Evolutionary conservation across 64 coral and sea anemone genomes (phyloP), one percentile per base, ranked within the genome.

Genomic region (Montipora foliosa): DNA sequence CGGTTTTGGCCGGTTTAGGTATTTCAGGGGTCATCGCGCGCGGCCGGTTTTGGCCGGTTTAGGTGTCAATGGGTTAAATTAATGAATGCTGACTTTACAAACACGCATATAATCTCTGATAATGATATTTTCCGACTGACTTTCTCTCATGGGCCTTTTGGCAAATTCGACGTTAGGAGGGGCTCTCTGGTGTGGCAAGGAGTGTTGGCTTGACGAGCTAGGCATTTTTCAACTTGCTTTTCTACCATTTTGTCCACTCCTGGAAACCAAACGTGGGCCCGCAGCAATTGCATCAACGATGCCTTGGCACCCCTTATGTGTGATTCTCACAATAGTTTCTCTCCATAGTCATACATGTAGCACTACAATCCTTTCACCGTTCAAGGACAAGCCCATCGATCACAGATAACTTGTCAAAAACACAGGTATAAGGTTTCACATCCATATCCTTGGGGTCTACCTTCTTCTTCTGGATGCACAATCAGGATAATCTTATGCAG

Each of bases 361-460:
- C 10, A 94, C 20, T 52, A 90, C 93, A 20, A 90, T 94, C 12
- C 74, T 75, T 16, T 84, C 83, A 79, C 93, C 87, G 21, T 37
- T 79, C n/a, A 19, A 94, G 53, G 5, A 94, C 29, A 7, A 79
- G 19, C 7, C 87, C 51, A 17, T 89, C 74, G 24, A 47, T 75
- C 53, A 89, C 16, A 8, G 55, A 5, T 22, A 89, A 2, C 57
- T 77, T 75, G n/a, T 62, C 6, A 15, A 62, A 89, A 53, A 61
- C 3, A 45, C 72, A 72, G 12, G 44, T 17, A 15, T 72, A 87
- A 37, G 12, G 6, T 46, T 25, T 67, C 5, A 88, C 19, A 15
- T 17, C 74, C 29, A 47, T 12, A 45, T 59, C 10, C 47, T 44
- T 78, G 21, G 78, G 52, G 21, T 77, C 59, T 11, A 64, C 51